phyloP scores from a whole-genome alignment of 2,113 vertebrate species.

The Misgurnus anguillicaudatus region DNA sequence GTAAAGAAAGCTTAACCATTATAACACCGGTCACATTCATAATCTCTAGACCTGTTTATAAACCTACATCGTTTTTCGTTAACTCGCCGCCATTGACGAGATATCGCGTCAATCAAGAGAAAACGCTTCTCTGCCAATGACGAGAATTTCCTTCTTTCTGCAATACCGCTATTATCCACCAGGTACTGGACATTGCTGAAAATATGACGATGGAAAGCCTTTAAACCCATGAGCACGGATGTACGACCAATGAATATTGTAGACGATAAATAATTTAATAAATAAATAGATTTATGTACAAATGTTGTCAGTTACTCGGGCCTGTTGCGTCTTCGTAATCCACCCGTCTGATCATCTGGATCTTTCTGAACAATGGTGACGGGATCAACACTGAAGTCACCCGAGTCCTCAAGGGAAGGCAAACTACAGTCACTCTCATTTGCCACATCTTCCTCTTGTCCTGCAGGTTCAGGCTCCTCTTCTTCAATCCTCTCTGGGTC shows the following conservation, averaged over 20 bases:
- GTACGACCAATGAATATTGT: background rate
- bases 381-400: conserved; percentile 57
- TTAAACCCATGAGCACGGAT: too few relatives aligned
- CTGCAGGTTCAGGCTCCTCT: conserved; percentile 24
- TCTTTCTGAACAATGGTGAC: conserved; percentile 47
- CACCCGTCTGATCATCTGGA: conserved; percentile 55
- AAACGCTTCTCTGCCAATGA: too few relatives aligned
- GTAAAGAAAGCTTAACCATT: too few relatives aligned
- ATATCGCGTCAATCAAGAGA: too few relatives aligned
- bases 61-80: too few relatives aligned
- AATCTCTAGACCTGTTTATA: too few relatives aligned
- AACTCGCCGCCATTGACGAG: too few relatives aligned
- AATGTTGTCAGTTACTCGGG: conserved; percentile 57
- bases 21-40: too few relatives aligned
- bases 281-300: background rate
- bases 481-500: conserved; percentile 50
- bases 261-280: background rate
- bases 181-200: background rate
- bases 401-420: conserved; percentile 56
- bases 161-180: too few relatives aligned
- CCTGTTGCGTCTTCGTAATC: conserved; percentile 78
- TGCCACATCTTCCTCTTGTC: conserved; percentile 50
- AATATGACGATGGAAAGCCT: background rate
- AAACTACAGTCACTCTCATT: conserved; percentile 48
- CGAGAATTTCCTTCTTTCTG: too few relatives aligned